These are phyloP conservation scores for Octonoba sinensis DNA, from an alignment of 2,888 invertebrate species.

Conservation along the genomic window DNA sequence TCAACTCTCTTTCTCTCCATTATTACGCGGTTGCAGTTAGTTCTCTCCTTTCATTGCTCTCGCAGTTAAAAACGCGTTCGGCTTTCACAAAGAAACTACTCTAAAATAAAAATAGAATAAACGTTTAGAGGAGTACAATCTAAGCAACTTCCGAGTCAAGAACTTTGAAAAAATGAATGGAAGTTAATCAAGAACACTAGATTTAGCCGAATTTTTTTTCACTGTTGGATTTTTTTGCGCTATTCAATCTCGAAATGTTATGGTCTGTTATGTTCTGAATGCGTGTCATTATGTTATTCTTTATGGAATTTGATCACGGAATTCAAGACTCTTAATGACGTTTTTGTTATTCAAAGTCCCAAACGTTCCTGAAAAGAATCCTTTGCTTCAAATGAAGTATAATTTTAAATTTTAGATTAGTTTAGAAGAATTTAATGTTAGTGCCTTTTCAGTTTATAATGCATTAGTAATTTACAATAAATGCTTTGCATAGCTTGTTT, in stretches of 20 bases:
- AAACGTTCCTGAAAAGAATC: too few relatives aligned
- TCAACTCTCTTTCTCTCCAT: constrained; percentile 11
- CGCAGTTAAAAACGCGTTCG: constrained; percentile 32
- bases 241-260: constrained; percentile 3
- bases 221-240: background rate
- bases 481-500: too few relatives aligned
- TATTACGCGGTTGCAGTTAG: constrained; percentile 36
- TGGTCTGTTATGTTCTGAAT: constrained; percentile 15
- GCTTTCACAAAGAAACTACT: constrained; percentile 6
- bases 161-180: constrained; percentile 11
- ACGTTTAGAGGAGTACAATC: background rate
- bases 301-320: constrained; percentile 20
- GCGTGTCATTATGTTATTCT: constrained; percentile 18
- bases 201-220: background rate
- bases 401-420: too few relatives aligned
- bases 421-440: too few relatives aligned
- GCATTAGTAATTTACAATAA: too few relatives aligned
- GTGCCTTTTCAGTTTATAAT: too few relatives aligned
- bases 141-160: background rate
- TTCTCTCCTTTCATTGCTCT: constrained; percentile 18
- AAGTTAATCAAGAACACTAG: constrained; percentile 28
- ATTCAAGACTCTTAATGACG: background rate
- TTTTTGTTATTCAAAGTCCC: constrained; percentile 14
- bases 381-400: too few relatives aligned
- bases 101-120: constrained; percentile 21